Conservation (phyloP, 2,797 vertebrate genomes). For the Petrocephalus schoutedeni region DNA sequence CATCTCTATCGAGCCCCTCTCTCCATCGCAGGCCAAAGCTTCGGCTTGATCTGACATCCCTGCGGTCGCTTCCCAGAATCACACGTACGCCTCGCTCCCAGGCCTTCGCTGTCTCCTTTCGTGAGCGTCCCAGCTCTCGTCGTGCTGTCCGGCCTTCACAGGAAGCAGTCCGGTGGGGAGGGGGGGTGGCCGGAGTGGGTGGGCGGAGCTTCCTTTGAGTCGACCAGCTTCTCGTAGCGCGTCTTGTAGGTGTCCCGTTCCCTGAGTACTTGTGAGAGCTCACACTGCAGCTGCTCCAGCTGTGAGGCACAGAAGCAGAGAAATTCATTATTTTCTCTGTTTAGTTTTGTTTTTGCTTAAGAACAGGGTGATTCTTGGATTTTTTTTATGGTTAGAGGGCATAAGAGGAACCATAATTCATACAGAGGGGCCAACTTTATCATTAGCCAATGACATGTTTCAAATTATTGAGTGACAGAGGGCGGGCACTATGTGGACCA, state of each 20-base stretch:
- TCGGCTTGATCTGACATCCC: not conserved
- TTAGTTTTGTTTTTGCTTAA: not conserved
- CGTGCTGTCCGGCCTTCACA: not conserved
- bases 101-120: not conserved
- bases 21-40: not conserved
- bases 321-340: not conserved
- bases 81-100: not conserved
- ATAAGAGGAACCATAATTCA: not conserved
- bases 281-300: constrained; percentile 72
- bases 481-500: not conserved
- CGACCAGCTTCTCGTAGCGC: constrained; percentile 78
- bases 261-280: constrained; percentile 73
- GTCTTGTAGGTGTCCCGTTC: constrained; percentile 85
- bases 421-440: not conserved
- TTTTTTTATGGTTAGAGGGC: not conserved
- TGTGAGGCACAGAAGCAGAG: constrained; percentile 27
- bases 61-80: not conserved
- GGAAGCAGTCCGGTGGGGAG: not conserved
- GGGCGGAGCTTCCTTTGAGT: constrained; percentile 53
- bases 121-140: not conserved
- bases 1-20: not conserved
- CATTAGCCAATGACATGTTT: not conserved
- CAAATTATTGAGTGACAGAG: not conserved
- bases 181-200: constrained; percentile 29
- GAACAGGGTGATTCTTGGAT: not conserved